Conservation (phyloP, 2,797 vertebrate genomes). For the Spheniscus humboldti region DNA sequence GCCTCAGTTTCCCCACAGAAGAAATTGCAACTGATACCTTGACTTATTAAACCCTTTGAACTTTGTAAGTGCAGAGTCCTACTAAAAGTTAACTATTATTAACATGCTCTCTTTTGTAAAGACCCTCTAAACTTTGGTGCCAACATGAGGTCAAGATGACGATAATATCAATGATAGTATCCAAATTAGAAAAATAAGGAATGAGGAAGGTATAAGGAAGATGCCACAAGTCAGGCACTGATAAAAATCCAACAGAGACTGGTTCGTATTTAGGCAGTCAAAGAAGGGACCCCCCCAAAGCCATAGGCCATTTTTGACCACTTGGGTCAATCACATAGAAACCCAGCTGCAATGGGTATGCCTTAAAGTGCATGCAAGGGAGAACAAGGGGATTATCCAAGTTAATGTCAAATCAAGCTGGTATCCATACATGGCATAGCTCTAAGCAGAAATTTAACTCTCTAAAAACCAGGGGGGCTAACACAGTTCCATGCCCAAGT, state of each 20-base stretch:
- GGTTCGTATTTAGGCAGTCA: not conserved
- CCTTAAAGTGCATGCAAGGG: not conserved
- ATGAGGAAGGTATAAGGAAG: not conserved
- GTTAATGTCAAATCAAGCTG: not conserved
- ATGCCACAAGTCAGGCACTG: not conserved
- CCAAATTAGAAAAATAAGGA: not conserved
- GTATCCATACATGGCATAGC: not conserved
- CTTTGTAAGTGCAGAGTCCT: not conserved
- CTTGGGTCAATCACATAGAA: not conserved
- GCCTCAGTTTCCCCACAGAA: conserved; percentile 17
- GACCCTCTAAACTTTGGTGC: not conserved
- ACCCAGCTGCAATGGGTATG: not conserved
- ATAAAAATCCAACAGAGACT: not conserved
- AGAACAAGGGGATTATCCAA: not conserved
- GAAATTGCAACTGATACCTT: not conserved
- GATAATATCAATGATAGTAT: not conserved
- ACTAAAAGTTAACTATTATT: not conserved
- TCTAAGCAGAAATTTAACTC: not conserved
- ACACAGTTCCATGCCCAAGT: not conserved
- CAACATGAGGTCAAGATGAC: not conserved
- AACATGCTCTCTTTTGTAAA: not conserved
- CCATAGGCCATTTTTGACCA: not conserved
- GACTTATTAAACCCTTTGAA: not conserved
- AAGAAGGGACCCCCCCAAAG: not conserved
- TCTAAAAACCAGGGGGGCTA: not conserved